Base-by-base conservation (phyloP, 2,113 vertebrate species). In the Poecilia latipinna region DNA sequence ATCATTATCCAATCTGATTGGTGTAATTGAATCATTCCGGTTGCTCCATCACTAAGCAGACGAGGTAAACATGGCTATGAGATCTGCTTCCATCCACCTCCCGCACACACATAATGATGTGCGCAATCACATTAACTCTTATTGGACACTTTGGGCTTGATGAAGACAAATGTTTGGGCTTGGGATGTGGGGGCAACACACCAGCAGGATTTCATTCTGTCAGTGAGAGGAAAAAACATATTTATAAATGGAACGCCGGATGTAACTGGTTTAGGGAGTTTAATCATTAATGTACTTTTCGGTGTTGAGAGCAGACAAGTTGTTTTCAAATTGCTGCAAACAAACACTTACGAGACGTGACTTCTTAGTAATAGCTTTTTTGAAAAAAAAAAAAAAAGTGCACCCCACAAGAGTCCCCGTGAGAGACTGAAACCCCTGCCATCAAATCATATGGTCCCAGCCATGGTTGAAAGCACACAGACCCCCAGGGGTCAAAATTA, bases 21-120 rank as follows among this genome's bases (percentile, higher is more conserved):
- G 88, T 85, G 90, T 92, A 93, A 93, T 93, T 91, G 88, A 92
- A 93, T 93, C 89, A 92, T 91, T 91, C 86, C 70, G 82, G 89
- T 90, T 90, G 89, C 88, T 88, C 90, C 77, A 82, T 90, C 89
- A 88, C 81, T 93, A 90, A 91, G 89, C 89, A 90, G 88, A 90
- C 69, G 90, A 86, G 85, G 90, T 91, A 92, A 91, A 90, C 89
- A 90, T 72, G 71, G 85, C 82, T 88, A 90, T 90, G 88, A 90
- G 90, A 90, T 89, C 85, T 74, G 72, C 65, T 70, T 65, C 75
- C 44, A 62, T 57, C n/a, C n/a, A 72, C 42, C 57, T 57, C 33
- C 8, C n/a, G 12, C 33, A 62, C 26, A 73, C 71, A 65, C 78
- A 90, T 86, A 89, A 92, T 89, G 88, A 91, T 91, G 87, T 87